Conservation (phyloP, 2,888 invertebrate genomes). For the Empis stercorea region DNA sequence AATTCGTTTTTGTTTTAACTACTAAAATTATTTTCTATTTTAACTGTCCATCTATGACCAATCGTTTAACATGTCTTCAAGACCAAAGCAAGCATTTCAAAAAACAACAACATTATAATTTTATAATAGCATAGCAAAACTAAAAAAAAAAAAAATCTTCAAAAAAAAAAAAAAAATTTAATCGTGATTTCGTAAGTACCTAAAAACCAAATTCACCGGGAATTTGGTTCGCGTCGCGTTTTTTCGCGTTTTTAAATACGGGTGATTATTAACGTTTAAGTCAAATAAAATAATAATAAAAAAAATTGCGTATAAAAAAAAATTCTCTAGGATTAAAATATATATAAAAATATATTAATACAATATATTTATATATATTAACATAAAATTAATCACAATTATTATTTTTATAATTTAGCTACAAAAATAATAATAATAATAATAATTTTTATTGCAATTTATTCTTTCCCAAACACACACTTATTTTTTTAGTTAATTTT, state of each 20-base stretch:
- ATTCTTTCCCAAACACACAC: too few species aligned
- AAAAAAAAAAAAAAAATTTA: slow-evolving; percentile 15
- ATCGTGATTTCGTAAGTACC: slow-evolving; percentile 39
- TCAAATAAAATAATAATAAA: too few species aligned
- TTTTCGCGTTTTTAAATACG: slow-evolving; percentile 29
- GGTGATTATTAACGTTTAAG: slow-evolving; percentile 35
- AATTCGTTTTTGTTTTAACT: too few species aligned
- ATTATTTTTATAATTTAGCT: neutral
- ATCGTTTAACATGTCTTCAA: too few species aligned
- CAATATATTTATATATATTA: too few species aligned
- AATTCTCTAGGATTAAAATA: neutral
- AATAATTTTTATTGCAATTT: neutral
- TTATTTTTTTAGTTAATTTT: too few species aligned
- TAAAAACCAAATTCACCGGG: slow-evolving; percentile 39
- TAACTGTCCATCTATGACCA: too few species aligned
- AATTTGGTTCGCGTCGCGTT: slow-evolving; percentile 38
- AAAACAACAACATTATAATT: too few species aligned
- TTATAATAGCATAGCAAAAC: too few species aligned
- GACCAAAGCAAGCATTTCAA: too few species aligned
- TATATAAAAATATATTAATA: neutral
- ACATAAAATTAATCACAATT: neutral
- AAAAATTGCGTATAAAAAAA: slow-evolving; percentile 7
- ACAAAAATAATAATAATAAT: neutral
- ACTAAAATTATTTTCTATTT: too few species aligned
- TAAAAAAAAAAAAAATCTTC: too few species aligned